These are phyloP conservation scores for Gephyroberyx darwinii DNA, from an alignment of 2,797 vertebrate genomes.

Conservation along the genomic window DNA sequence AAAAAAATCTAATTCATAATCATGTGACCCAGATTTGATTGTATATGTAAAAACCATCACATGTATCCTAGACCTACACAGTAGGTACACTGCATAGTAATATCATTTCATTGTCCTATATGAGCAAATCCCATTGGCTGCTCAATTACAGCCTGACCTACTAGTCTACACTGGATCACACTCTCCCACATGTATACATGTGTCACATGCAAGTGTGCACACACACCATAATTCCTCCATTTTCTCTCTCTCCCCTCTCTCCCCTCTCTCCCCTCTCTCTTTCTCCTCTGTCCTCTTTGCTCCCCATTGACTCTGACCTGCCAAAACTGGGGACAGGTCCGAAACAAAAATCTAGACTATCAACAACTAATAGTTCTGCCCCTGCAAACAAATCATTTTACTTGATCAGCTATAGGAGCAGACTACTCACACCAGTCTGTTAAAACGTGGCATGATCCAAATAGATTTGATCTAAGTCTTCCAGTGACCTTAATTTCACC, in stretches of 20 bases:
- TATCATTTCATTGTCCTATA: conserved; percentile 35
- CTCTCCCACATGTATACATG: conserved; percentile 10
- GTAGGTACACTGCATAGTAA: background rate
- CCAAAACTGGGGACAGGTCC: background rate
- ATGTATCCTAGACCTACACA: no score
- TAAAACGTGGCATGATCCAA: background rate
- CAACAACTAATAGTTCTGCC: background rate
- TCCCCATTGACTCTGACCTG: conserved; percentile 16
- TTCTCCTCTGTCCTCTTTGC: conserved; percentile 25
- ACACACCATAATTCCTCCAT: background rate
- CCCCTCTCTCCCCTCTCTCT: background rate
- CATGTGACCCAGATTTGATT: conserved; percentile 6
- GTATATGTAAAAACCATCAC: background rate
- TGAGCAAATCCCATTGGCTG: conserved; percentile 42
- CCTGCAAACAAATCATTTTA: background rate
- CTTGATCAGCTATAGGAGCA: background rate
- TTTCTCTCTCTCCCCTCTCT: background rate
- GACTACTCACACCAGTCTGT: background rate
- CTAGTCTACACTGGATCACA: conserved; percentile 27
- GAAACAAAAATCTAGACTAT: background rate
- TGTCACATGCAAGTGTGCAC: conserved; percentile 18
- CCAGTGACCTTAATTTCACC: conserved; percentile 4
- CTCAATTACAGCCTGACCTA: conserved; percentile 47
- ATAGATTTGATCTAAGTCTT: background rate
- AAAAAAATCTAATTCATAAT: background rate